A percentile compares a stretch with the other conserved stretches of the same genome.
These are phyloP conservation scores for Eriocheir sinensis DNA, from an alignment of 1,140 invertebrate genomes.

Conservation along the genomic window DNA sequence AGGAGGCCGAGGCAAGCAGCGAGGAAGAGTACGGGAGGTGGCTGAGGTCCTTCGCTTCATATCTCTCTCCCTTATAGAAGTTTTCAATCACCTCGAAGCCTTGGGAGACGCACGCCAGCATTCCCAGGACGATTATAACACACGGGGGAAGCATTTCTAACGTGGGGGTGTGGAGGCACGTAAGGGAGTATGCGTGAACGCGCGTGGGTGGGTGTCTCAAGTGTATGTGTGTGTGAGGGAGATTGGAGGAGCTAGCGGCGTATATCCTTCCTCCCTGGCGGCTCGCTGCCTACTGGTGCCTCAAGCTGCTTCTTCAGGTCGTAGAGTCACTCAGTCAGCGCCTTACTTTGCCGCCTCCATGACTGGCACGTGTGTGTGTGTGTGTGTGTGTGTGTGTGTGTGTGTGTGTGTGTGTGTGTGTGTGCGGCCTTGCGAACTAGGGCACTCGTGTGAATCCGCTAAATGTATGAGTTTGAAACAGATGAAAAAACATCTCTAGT, in stretches of 20 bases:
- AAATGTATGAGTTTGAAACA: too few relatives aligned
- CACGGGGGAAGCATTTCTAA: neutral
- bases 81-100: neutral
- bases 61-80: neutral
- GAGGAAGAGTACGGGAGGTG: neutral
- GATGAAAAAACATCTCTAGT: too few relatives aligned
- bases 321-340: neutral
- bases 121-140: neutral
- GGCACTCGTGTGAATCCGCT: too few relatives aligned
- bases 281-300: neutral
- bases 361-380: neutral
- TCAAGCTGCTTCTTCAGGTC: too few relatives aligned
- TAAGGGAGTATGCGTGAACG: neutral
- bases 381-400: constrained; percentile 17
- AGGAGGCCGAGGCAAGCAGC: neutral
- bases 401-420: neutral
- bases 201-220: neutral
- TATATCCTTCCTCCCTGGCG: neutral
- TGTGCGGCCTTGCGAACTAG: too few relatives aligned
- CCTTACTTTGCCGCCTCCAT: neutral
- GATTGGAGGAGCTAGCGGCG: neutral
- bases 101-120: neutral
- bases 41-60: neutral
- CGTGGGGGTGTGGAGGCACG: neutral
- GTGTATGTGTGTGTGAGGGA: neutral